Conservation (phyloP, 2,113 vertebrate genomes). For the Lepus timidus region DNA sequence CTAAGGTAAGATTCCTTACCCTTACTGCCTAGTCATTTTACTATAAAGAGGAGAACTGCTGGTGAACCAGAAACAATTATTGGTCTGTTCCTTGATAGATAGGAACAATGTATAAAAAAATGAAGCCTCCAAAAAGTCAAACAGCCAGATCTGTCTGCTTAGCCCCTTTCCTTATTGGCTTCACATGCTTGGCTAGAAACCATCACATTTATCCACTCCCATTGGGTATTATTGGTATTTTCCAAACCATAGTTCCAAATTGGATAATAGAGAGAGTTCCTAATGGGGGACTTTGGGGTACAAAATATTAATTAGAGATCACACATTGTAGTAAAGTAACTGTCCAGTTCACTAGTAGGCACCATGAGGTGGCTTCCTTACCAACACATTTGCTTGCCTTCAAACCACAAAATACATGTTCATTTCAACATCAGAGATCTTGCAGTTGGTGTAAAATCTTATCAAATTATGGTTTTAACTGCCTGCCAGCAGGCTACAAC, state of each 20-base stretch:
- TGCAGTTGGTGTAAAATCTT: neutral
- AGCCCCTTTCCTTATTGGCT: neutral
- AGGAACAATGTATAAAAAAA: neutral
- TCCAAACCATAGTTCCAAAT: conserved; percentile 40
- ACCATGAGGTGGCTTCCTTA: neutral
- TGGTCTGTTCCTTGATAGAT: conserved; percentile 1
- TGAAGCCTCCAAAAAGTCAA: neutral
- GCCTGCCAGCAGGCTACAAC: neutral
- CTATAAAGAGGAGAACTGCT: conserved; percentile 37
- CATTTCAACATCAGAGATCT: conserved; percentile 5
- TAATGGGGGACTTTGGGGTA: neutral
- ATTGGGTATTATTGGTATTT: neutral
- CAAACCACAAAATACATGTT: neutral
- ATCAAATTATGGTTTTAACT: neutral
- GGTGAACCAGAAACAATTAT: conserved; percentile 6
- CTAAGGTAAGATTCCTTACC: neutral
- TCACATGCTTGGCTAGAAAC: neutral
- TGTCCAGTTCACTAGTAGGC: neutral
- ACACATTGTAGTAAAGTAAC: neutral
- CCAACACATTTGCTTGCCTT: neutral
- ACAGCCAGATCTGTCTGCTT: neutral
- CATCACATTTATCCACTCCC: neutral
- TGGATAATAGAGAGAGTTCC: neutral
- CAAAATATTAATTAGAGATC: neutral
- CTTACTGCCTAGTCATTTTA: neutral